Evolutionary conservation across 2,113 vertebrate genomes (phyloP).

Genomic region (Collichthys lucidus): DNA sequence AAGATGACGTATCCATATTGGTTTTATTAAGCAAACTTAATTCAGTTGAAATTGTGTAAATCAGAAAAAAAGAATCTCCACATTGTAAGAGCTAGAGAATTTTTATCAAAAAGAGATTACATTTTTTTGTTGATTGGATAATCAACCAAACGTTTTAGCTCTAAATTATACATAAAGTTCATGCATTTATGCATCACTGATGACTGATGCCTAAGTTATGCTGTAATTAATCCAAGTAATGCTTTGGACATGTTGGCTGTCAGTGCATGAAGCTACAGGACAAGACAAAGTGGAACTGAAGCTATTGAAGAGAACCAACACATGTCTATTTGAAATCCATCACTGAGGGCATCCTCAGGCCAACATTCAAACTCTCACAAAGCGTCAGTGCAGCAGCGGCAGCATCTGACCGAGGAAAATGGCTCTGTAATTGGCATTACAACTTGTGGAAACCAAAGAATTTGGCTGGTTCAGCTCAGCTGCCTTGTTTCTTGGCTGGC

Average conservation of each 20-base stretch:
- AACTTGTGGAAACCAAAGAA: constrained; percentile 63
- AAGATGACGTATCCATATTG: too few relatives aligned
- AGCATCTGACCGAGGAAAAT: constrained; percentile 56
- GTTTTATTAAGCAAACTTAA: not conserved
- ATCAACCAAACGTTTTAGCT: not conserved
- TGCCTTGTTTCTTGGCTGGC: constrained; percentile 34
- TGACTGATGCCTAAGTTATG: too few relatives aligned
- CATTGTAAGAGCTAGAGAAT: not conserved
- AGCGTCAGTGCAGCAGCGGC: constrained; percentile 27
- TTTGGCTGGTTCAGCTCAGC: constrained; percentile 26
- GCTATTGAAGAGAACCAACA: too few relatives aligned
- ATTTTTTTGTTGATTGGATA: not conserved
- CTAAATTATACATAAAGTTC: not conserved
- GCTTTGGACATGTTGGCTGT: too few relatives aligned
- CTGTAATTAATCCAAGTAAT: too few relatives aligned
- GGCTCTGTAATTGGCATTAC: constrained; percentile 61
- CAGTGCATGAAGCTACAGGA: too few relatives aligned
- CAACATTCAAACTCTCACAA: constrained; percentile 29
- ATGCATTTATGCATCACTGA: not conserved
- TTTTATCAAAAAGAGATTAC: too few relatives aligned
- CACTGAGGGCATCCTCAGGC: constrained; percentile 17
- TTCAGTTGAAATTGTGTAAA: not conserved
- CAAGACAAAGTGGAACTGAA: too few relatives aligned
- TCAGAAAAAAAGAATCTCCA: not conserved
- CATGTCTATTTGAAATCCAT: constrained; percentile 36